Percentiles rank a stretch among this genome's conserved stretches.
phyloP scores from a whole-genome alignment of 2,113 vertebrate genomes.

The Barbus barbus region DNA sequence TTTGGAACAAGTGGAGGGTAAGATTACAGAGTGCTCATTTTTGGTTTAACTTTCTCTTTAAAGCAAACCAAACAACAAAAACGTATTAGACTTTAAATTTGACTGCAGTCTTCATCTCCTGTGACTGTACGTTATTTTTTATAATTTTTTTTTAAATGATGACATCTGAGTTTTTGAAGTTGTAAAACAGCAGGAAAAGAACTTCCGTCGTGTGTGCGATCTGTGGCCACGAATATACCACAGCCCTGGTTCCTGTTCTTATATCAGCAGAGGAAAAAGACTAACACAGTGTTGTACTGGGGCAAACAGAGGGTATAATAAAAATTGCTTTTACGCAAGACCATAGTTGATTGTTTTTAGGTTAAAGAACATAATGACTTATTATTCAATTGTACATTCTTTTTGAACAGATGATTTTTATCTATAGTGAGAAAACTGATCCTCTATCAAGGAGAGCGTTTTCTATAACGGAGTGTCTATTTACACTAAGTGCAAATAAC shows the following conservation, averaged over 20 bases:
- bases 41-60: neutral
- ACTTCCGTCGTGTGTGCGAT: neutral
- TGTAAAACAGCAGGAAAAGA: conserved; percentile 6
- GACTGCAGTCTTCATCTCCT: neutral
- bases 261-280: conserved; percentile 6
- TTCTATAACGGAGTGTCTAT: no score
- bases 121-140: no score
- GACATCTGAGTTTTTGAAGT: neutral
- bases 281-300: neutral
- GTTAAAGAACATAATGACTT: neutral
- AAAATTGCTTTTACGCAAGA: neutral
- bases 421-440: neutral
- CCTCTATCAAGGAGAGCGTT: neutral
- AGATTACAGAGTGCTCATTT: no score
- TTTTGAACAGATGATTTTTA: neutral
- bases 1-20: no score
- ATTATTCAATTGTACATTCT: neutral
- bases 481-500: no score
- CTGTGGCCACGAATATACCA: neutral
- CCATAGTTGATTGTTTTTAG: neutral
- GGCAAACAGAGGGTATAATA: neutral
- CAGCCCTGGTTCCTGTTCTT: conserved; percentile 18
- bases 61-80: neutral
- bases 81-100: neutral
- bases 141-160: no score